Evolutionary conservation across 2,113 vertebrate genomes (phyloP), one percentile per base, ranked within the genome.

Genomic region (Helogale parvula): DNA sequence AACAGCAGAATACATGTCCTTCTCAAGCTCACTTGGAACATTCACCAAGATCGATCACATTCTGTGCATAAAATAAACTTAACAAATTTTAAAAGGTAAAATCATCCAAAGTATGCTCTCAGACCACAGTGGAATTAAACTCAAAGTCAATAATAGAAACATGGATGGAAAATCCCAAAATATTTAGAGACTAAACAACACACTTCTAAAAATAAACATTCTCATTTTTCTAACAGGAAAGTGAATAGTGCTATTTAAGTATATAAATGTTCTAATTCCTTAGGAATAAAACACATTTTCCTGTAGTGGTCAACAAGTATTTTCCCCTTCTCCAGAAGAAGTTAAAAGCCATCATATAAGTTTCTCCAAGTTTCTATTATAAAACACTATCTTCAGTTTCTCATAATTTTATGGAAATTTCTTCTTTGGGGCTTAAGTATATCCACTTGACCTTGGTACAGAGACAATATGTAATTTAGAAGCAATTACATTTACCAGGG

Each of bases 381-480:
- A 90, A 94, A 96, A 76, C 41, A 69, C 79, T 87, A 71, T 83
- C 96, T 97, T 95, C 29, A 80, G 41, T 93, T 97, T 95, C 81
- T 93, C 23, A 80, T 94, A 94, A 87, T 95, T 97, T 97, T 90
- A 92, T 88, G 69, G 54, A 96, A 87, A 94, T 97, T 90, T 93
- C 50, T 94, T 90, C 66, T 96, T 96, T 95, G 93, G 94, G 93
- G 9, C 27, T 95, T 93, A 95, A 76, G 74, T 95, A 71, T 27
- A 93, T 96, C 38, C 21, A 60, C 65, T 95, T 95, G 80, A 90
- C 74, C 80, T 97, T 93, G 95, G 82, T 45, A 19, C 68, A 95
- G 86, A 90, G 63, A 41, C 80, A 57, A 97, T 90, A 69, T 1
- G 76, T 57, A 97, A 90, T 92, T 87, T 96, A 95, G 83, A 95